phyloP scores from a whole-genome alignment of 2,113 vertebrate species.

The Etheostoma spectabile region DNA sequence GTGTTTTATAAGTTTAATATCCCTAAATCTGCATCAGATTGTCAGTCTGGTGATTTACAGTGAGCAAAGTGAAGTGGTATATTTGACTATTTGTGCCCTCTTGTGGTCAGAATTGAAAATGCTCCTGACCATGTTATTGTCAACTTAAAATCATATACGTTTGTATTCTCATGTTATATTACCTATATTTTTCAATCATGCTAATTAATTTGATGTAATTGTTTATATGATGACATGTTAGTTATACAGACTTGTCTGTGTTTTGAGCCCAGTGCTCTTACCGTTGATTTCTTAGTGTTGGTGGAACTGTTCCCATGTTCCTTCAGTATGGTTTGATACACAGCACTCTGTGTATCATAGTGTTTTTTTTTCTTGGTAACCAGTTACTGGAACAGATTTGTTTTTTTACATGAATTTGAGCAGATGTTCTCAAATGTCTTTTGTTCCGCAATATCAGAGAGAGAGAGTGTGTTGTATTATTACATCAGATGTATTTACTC shows the following conservation, averaged over 20 bases:
- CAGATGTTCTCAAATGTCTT: background rate
- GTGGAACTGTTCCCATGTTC: background rate
- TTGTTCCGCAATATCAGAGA: background rate
- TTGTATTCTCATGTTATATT: background rate
- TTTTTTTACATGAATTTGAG: background rate
- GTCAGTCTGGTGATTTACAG: background rate
- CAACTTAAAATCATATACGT: background rate
- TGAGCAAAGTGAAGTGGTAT: background rate
- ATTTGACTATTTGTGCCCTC: slow-evolving; percentile 4
- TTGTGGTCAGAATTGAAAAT: slow-evolving; percentile 33
- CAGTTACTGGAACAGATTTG: too few species aligned
- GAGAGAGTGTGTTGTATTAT: too few species aligned
- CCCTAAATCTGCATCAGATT: background rate
- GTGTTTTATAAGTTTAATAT: background rate
- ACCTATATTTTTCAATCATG: background rate
- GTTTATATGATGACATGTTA: background rate
- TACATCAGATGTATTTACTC: too few species aligned
- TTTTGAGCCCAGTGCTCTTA: background rate
- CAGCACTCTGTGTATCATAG: background rate
- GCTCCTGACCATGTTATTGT: background rate
- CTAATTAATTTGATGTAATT: background rate
- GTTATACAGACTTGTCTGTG: too few species aligned
- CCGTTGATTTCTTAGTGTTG: background rate
- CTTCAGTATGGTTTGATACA: background rate
- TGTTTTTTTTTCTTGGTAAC: background rate